Conservation (phyloP, 2,888 invertebrate species). For the Brachypalpus laphriformis region DNA sequence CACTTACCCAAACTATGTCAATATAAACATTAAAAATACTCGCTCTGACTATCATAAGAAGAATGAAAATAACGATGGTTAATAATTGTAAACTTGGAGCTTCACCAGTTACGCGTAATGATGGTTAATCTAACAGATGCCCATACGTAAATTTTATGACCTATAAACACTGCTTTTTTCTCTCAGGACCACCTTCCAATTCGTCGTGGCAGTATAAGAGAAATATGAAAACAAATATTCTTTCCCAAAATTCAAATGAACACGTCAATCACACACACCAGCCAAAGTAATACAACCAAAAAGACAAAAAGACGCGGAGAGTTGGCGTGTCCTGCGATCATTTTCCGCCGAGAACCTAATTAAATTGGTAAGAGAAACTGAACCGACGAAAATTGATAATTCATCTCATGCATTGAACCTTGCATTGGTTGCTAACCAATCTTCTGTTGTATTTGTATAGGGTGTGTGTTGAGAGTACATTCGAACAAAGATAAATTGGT, state of each 20-base stretch:
- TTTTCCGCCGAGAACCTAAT: slow-evolving; percentile 25
- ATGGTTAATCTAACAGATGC: slow-evolving; percentile 51
- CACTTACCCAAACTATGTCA: slow-evolving; percentile 13
- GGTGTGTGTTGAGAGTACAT: neutral
- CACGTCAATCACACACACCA: slow-evolving; percentile 25
- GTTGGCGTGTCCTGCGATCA: slow-evolving; percentile 62
- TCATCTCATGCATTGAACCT: slow-evolving; percentile 9
- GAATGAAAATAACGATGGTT: slow-evolving; percentile 52
- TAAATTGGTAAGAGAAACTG: slow-evolving; percentile 65
- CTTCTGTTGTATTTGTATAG: slow-evolving; percentile 3
- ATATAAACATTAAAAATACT: slow-evolving; percentile 18
- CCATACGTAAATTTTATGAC: slow-evolving; percentile 64
- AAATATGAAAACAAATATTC: slow-evolving; percentile 55
- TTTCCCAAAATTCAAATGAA: neutral
- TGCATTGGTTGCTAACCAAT: neutral
- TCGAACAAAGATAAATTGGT: neutral
- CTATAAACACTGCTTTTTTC: slow-evolving; percentile 56
- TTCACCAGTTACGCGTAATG: slow-evolving; percentile 71
- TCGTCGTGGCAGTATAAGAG: slow-evolving; percentile 4
- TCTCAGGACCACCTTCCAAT: slow-evolving; percentile 52
- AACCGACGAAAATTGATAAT: slow-evolving; percentile 70
- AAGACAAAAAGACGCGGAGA: neutral
- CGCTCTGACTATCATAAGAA: neutral
- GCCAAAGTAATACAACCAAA: neutral
- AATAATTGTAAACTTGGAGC: slow-evolving; percentile 47